Evolutionary conservation across 2,797 vertebrate species (phyloP).

Genomic region (Sebastes hubbsi): DNA sequence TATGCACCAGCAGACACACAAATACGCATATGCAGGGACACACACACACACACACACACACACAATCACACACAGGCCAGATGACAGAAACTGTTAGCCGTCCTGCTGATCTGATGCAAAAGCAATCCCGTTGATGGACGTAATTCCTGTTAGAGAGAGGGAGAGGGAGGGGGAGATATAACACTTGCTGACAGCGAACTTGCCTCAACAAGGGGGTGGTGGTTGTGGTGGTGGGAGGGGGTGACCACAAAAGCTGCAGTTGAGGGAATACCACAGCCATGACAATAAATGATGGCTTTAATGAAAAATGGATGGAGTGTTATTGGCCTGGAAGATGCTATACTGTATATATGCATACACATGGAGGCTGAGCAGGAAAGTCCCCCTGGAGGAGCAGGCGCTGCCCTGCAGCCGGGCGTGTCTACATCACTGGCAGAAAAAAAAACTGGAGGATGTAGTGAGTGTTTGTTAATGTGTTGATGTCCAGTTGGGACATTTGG

Average conservation of each 20-base stretch:
- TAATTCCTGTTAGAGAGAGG: conserved; percentile 49
- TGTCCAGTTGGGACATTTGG: not conserved
- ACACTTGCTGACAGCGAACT: conserved; percentile 54
- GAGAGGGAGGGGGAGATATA: conserved; percentile 27
- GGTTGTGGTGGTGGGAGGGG: not conserved
- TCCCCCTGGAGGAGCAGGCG: not conserved
- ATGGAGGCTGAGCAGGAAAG: not conserved
- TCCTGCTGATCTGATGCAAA: conserved; percentile 62
- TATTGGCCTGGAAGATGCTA: conserved; percentile 18
- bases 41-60: not conserved
- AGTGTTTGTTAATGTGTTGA: not conserved
- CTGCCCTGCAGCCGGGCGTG: not conserved
- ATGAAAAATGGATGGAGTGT: conserved; percentile 49
- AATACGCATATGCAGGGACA: conserved; percentile 7
- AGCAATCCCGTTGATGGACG: conserved; percentile 68
- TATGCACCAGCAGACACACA: conserved; percentile 31
- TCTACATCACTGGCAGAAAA: not conserved
- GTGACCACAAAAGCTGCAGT: conserved; percentile 23
- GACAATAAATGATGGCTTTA: conserved; percentile 46
- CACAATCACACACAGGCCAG: not conserved
- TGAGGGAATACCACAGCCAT: conserved; percentile 23
- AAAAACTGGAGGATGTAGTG: not conserved
- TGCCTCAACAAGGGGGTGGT: conserved; percentile 20
- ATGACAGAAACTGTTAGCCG: conserved; percentile 52
- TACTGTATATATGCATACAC: not conserved